phyloP scores from a whole-genome alignment of 2,797 vertebrate species.

The Periophthalmus magnuspinnatus region DNA sequence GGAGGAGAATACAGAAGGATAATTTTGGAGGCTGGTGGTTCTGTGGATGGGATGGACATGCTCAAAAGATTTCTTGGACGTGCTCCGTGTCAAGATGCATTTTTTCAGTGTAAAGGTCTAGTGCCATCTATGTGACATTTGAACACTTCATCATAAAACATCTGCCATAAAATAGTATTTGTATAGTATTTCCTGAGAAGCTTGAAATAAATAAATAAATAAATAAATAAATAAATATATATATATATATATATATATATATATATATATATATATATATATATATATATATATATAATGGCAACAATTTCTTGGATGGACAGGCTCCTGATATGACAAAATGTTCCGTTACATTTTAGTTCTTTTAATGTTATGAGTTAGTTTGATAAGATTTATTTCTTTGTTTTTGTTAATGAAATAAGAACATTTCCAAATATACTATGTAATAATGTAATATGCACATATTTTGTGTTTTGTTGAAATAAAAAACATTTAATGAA shows the following conservation, averaged over 20 bases:
- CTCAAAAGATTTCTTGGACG: slow-evolving; percentile 87
- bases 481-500: too few species aligned
- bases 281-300: too few species aligned
- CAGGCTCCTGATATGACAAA: background rate
- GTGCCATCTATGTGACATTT: slow-evolving; percentile 21
- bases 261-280: too few species aligned
- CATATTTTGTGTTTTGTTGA: too few species aligned
- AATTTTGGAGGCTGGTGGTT: slow-evolving; percentile 90
- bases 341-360: background rate
- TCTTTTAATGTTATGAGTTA: background rate
- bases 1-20: slow-evolving; percentile 89
- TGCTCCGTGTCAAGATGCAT: slow-evolving; percentile 87
- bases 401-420: too few species aligned
- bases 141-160: slow-evolving; percentile 5
- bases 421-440: too few species aligned
- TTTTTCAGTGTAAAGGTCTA: slow-evolving; percentile 91
- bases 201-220: background rate
- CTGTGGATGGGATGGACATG: slow-evolving; percentile 90
- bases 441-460: too few species aligned
- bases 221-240: background rate
- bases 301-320: background rate
- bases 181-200: background rate
- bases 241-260: too few species aligned
- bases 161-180: background rate
- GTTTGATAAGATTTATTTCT: too few species aligned